phyloP scores from a whole-genome alignment of 2,113 vertebrate genomes.

The Lutjanus erythropterus region DNA sequence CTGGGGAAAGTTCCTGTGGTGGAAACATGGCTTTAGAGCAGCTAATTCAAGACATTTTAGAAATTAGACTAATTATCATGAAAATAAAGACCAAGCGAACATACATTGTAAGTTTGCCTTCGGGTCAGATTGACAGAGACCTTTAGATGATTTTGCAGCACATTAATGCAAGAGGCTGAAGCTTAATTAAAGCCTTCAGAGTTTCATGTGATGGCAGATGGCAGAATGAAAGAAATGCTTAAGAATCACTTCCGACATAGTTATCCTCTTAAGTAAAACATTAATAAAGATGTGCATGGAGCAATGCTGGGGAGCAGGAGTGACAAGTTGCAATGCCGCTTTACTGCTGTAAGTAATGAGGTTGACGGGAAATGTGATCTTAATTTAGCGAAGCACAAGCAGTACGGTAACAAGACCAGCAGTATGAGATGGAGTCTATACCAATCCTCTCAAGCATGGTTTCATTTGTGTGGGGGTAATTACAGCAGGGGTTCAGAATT shows the following conservation, averaged over 20 bases:
- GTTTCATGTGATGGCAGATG: conserved; percentile 20
- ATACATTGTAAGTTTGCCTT: neutral
- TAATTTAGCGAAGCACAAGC: conserved; percentile 46
- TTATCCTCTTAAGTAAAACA: conserved; percentile 52
- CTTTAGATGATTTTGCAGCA: neutral
- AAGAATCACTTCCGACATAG: conserved; percentile 41
- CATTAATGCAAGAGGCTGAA: neutral
- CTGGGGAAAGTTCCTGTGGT: too few relatives aligned
- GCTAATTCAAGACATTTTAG: neutral
- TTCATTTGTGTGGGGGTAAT: conserved; percentile 51
- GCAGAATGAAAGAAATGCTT: conserved; percentile 43
- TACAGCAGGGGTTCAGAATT: conserved; percentile 47
- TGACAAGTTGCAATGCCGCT: conserved; percentile 14
- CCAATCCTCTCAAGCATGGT: conserved; percentile 35
- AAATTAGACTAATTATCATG: neutral
- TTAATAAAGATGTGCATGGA: neutral
- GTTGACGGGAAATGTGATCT: conserved; percentile 44
- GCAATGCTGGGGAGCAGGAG: conserved; percentile 5
- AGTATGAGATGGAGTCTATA: neutral
- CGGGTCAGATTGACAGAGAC: conserved; percentile 20
- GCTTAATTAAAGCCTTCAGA: conserved; percentile 40
- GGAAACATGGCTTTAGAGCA: neutral
- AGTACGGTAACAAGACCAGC: conserved; percentile 12
- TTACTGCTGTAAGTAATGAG: conserved; percentile 36
- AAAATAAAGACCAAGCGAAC: neutral